These are phyloP conservation scores for Lasioglossum morio DNA, from an alignment of 2,888 invertebrate species.

Conservation along the genomic window DNA sequence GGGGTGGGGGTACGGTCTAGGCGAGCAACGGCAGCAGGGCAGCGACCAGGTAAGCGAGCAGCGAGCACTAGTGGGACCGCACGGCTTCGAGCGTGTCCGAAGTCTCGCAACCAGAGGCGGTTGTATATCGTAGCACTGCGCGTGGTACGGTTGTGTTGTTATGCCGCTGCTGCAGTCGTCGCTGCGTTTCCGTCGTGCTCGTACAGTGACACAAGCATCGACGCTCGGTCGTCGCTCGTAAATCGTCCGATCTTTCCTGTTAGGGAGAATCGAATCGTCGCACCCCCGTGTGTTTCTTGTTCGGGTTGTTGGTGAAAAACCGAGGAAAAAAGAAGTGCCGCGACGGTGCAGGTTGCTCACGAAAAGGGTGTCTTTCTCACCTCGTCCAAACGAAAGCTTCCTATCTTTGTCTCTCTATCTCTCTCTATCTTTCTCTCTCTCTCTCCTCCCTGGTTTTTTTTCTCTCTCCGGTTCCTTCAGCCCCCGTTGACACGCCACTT, in stretches of 20 bases:
- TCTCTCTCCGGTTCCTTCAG: not conserved
- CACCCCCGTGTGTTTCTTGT: constrained; percentile 11
- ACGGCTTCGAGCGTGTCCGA: constrained; percentile 78
- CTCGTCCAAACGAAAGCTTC: constrained; percentile 8
- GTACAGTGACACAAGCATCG: constrained; percentile 37
- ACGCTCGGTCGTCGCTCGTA: not conserved
- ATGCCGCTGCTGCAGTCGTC: constrained; percentile 50
- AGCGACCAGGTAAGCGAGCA: constrained; percentile 81
- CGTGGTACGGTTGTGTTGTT: constrained; percentile 62
- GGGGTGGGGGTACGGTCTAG: constrained; percentile 81
- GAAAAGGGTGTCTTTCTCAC: constrained; percentile 12
- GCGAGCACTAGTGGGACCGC: constrained; percentile 82
- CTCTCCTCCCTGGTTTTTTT: not conserved
- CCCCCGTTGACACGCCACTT: constrained; percentile 56
- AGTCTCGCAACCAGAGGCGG: constrained; percentile 55
- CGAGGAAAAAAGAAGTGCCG: constrained; percentile 5
- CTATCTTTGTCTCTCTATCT: not conserved
- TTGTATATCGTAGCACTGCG: constrained; percentile 62
- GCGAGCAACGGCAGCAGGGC: constrained; percentile 76
- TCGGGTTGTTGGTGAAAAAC: not conserved
- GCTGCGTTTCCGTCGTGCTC: constrained; percentile 40
- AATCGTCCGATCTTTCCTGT: not conserved
- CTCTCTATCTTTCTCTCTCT: not conserved
- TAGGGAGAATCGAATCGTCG: not conserved
- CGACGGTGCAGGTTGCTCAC: constrained; percentile 21